These are phyloP conservation scores for Mallateleia sp. DNA, from an alignment of 2,888 invertebrate genomes.

Conservation along the genomic window DNA sequence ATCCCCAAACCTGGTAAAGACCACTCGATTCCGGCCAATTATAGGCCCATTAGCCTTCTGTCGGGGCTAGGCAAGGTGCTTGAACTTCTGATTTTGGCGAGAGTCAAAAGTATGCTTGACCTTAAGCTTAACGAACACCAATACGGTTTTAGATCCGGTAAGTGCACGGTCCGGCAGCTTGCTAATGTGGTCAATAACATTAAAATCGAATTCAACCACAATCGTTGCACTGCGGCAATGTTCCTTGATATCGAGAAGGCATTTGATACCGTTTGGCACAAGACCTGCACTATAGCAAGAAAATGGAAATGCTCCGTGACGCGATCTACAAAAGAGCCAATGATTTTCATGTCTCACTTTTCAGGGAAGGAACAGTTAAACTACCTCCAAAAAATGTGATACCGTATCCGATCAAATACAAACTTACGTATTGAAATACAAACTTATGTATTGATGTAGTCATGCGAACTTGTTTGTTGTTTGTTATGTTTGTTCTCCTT, in stretches of 20 bases:
- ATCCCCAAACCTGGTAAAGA: slow-evolving; percentile 7
- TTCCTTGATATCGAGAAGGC: slow-evolving; percentile 81
- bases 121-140: too few relatives aligned
- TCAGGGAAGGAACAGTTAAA: too few relatives aligned
- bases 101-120: neutral
- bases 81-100: neutral
- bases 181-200: slow-evolving; percentile 4
- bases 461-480: too few relatives aligned
- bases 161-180: neutral
- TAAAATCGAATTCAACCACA: slow-evolving; percentile 67
- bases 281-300: too few relatives aligned
- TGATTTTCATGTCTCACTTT: too few relatives aligned
- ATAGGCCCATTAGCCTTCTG: slow-evolving; percentile 4
- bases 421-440: too few relatives aligned
- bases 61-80: neutral
- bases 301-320: too few relatives aligned
- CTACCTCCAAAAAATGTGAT: too few relatives aligned
- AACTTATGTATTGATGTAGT: too few relatives aligned
- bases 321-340: too few relatives aligned
- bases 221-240: slow-evolving; percentile 63
- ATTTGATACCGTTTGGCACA: slow-evolving; percentile 79
- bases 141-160: neutral
- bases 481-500: too few relatives aligned
- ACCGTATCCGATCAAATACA: too few relatives aligned
- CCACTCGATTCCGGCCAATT: neutral